Evolutionary conservation across 2,888 invertebrate species (phyloP).

Genomic region (Tortrix viridana): DNA sequence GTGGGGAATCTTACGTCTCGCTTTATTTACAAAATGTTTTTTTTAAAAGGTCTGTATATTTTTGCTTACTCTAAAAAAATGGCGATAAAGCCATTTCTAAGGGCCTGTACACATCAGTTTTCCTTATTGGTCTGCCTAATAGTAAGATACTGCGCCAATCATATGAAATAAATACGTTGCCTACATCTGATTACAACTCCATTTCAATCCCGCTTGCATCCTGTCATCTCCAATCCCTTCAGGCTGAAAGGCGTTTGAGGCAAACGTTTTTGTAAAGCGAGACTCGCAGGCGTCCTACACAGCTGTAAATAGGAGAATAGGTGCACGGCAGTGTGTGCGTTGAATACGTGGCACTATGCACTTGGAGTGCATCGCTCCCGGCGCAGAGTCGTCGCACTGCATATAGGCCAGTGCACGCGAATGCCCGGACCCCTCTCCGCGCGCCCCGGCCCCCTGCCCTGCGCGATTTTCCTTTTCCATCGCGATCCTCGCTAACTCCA

Average conservation of each 20-base stretch:
- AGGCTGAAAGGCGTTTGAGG: conserved; percentile 70
- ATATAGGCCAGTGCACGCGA: conserved; percentile 84
- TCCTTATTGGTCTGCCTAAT: not conserved
- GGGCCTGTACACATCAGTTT: not conserved
- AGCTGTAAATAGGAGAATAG: conserved; percentile 71
- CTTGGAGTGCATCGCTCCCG: conserved; percentile 83
- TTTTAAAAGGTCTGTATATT: no score
- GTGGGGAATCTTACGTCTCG: not conserved
- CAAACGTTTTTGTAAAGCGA: conserved; percentile 67
- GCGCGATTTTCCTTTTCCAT: conserved; percentile 82
- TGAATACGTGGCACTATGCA: conserved; percentile 76
- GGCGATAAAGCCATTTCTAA: no score
- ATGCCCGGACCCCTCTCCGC: conserved; percentile 66
- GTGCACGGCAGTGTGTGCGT: conserved; percentile 74
- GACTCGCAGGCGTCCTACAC: conserved; percentile 66
- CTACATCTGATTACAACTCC: conserved; percentile 3
- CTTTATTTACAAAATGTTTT: no score
- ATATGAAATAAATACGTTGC: not conserved
- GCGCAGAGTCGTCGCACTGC: conserved; percentile 83
- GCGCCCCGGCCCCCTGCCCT: conserved; percentile 51
- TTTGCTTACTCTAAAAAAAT: no score
- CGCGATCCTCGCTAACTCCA: conserved; percentile 67
- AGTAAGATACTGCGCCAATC: not conserved
- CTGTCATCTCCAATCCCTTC: conserved; percentile 57
- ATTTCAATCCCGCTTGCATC: conserved; percentile 20